Percentiles rank a stretch among this genome's conserved stretches.
Conservation (phyloP, 2,797 vertebrate species). For the Fratercula arctica region DNA sequence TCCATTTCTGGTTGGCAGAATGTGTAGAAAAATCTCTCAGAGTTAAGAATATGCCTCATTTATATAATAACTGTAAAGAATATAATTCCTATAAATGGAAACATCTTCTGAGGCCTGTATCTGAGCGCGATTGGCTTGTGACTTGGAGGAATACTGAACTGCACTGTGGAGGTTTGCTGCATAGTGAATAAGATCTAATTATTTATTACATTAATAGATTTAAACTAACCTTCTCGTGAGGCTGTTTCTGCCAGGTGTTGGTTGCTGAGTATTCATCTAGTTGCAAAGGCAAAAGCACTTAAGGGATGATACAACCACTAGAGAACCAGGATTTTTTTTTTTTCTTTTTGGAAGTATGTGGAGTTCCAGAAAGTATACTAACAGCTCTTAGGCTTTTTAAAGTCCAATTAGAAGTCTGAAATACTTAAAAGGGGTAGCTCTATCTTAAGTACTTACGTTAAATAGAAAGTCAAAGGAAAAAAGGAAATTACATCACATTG, state of each 20-base stretch:
- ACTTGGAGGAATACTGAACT: background rate
- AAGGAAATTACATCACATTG: conserved; percentile 78
- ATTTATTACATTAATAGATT: background rate
- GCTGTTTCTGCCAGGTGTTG: background rate
- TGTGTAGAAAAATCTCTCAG: background rate
- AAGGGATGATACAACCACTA: background rate
- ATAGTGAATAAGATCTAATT: background rate
- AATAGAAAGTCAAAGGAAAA: conserved; percentile 58
- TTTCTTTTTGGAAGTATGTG: background rate
- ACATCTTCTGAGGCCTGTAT: background rate
- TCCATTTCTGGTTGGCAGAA: background rate
- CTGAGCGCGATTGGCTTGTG: background rate
- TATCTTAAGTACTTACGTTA: background rate
- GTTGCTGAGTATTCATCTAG: background rate
- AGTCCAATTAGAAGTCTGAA: background rate
- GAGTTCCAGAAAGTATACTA: background rate
- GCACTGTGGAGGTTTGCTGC: background rate
- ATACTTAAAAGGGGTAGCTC: background rate
- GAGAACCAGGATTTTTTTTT: background rate
- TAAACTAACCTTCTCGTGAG: background rate
- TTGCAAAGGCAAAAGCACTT: background rate
- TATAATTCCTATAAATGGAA: background rate
- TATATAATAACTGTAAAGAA: background rate
- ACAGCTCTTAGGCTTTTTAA: background rate
- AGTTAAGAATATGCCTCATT: background rate